Evolutionary conservation across 2,113 vertebrate genomes (phyloP).

Genomic region (Progne subis): DNA sequence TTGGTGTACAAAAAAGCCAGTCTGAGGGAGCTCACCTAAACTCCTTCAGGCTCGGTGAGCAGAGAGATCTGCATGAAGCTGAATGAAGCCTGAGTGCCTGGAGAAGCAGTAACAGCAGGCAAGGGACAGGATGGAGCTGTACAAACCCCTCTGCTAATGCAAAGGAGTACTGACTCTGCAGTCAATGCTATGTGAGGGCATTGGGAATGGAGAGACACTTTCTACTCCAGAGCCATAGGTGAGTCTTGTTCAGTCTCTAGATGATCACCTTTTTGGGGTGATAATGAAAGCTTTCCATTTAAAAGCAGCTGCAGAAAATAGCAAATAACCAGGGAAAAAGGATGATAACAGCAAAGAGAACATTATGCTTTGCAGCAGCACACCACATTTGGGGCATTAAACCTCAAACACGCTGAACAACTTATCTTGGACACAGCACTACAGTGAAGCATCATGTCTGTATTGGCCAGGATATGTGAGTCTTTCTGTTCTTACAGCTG

Average conservation of each 20-base stretch:
- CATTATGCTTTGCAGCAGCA: not conserved
- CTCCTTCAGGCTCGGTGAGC: not conserved
- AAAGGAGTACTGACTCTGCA: not conserved
- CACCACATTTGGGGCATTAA: not conserved
- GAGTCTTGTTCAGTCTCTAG: not conserved
- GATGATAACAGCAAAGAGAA: not conserved
- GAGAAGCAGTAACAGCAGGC: not conserved
- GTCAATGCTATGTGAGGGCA: fast-evolving
- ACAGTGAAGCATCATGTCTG: not conserved
- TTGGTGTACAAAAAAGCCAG: not conserved
- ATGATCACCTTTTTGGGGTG: not conserved
- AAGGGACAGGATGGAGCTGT: not conserved
- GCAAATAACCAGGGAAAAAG: not conserved
- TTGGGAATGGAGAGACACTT: not conserved
- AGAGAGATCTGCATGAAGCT: not conserved
- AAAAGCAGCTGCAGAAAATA: not conserved
- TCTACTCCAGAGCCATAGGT: not conserved
- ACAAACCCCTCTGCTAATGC: not conserved
- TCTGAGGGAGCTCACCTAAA: not conserved
- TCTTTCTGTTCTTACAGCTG: not conserved
- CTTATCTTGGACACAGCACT: not conserved
- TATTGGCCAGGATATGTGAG: not conserved
- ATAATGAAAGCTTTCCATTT: not conserved
- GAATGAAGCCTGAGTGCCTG: not conserved
- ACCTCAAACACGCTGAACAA: not conserved